Evolutionary conservation across 2,888 invertebrate species (phyloP).

Genomic region (Bedellia somnulentella): DNA sequence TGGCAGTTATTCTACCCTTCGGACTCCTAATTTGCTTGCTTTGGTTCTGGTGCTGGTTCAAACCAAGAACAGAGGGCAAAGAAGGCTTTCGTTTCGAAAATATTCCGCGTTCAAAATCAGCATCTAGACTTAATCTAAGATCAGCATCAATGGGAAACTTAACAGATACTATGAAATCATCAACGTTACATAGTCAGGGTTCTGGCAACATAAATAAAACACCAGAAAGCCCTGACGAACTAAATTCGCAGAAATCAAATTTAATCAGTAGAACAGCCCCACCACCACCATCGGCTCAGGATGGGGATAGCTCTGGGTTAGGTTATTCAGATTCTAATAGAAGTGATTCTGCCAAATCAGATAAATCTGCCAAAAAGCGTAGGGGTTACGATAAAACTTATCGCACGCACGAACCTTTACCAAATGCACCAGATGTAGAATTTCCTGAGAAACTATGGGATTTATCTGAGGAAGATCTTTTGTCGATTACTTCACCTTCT

Average conservation of each 20-base stretch:
- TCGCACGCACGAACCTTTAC: constrained; percentile 80
- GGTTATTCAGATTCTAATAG: constrained; percentile 56
- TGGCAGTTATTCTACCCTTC: constrained; percentile 71
- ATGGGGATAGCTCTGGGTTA: constrained; percentile 51
- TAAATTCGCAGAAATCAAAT: constrained; percentile 21
- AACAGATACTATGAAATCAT: constrained; percentile 49
- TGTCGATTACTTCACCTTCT: constrained; percentile 54
- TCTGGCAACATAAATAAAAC: constrained; percentile 34
- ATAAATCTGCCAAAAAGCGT: constrained; percentile 64
- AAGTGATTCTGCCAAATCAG: constrained; percentile 52
- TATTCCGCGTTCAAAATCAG: constrained; percentile 60
- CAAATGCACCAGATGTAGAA: constrained; percentile 71
- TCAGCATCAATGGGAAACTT: constrained; percentile 55
- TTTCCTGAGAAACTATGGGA: constrained; percentile 84
- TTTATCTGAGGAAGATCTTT: constrained; percentile 66
- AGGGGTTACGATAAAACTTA: constrained; percentile 81
- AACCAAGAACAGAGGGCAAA: constrained; percentile 59
- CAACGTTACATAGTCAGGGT: constrained; percentile 33
- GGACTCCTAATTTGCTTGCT: constrained; percentile 63
- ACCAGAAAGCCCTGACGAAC: constrained; percentile 38
- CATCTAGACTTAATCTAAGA: constrained; percentile 60
- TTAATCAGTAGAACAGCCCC: constrained; percentile 28
- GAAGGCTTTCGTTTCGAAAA: constrained; percentile 58
- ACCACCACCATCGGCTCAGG: constrained; percentile 26
- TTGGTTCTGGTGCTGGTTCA: constrained; percentile 66